Evolutionary conservation across 1,140 invertebrate genomes (phyloP).

Genomic region (Cotesia typhae): DNA sequence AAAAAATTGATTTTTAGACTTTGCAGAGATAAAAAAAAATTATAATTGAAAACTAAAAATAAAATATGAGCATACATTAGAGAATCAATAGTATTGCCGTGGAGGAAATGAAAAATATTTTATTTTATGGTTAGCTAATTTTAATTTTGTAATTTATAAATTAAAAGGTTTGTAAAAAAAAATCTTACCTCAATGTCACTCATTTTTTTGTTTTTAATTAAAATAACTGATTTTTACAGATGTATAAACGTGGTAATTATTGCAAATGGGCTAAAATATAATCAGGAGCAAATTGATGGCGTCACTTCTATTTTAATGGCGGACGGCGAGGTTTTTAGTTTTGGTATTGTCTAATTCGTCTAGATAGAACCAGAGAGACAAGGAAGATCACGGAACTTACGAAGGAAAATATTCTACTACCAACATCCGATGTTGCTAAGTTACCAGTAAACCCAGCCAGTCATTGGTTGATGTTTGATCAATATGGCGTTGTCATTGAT

Average conservation of each 20-base stretch:
- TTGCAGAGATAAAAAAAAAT: too few species aligned
- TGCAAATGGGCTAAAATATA: background rate
- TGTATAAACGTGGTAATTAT: background rate
- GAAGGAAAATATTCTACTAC: background rate
- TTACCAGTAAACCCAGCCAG: too few species aligned
- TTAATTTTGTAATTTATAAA: background rate
- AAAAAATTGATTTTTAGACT: too few species aligned
- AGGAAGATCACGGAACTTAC: constrained; percentile 12
- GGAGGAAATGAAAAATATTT: background rate
- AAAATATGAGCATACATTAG: constrained; percentile 62
- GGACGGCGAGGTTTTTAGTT: constrained; percentile 15
- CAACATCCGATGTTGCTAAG: too few species aligned
- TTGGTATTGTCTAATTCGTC: background rate
- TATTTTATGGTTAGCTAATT: background rate
- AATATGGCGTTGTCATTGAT: too few species aligned
- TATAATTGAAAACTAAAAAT: background rate
- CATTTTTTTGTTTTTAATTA: constrained; percentile 1
- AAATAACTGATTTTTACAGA: background rate
- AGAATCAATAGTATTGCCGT: background rate
- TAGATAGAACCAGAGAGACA: constrained; percentile 5
- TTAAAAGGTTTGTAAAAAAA: too few species aligned
- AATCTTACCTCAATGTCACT: constrained; percentile 22
- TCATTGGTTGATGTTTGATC: too few species aligned
- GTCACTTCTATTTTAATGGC: constrained; percentile 32
- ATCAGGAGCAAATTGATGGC: constrained; percentile 5